Base-by-base conservation (phyloP, 2,888 invertebrate species). In the Hyles lineata region DNA sequence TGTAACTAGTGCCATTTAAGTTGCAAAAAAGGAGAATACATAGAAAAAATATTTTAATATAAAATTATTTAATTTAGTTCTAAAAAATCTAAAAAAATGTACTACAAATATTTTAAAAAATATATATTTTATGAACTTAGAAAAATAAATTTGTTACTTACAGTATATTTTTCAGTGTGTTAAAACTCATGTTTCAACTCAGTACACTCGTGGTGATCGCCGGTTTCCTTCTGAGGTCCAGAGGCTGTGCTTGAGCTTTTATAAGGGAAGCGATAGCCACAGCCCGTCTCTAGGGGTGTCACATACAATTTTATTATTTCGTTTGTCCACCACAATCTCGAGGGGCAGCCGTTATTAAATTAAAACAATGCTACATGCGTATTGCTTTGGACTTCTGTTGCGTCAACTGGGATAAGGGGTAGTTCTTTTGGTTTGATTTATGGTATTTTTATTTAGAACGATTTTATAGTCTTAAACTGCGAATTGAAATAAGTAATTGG, bases 301-400 rank as follows among this genome's bases (percentile, higher is more conserved):
- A 76, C 82, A 81, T 82, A 77, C 74, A 85, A 88, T 90, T 82
- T 79, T 80, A 81, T 85, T 88, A 89, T 86, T 88, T 86, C 82
- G 82, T 86, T 85, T 85, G 81, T 88, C 82, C 76, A 79, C 80
- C 78, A 79, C 79, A 79, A 85, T 80, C 75, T 76, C 76, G 83
- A 80, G 90, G 85, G 83, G 70, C 70, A 88, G 86, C 89, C 83
- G 90, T 92, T 94, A 94, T 94, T 93, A 92, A 92, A 94, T 94
- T 94, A 93, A 91, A 93, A 92, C 91, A 92, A 86, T 87, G 88
- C 85, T 84, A 71, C 82, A 81, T 80, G 82, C 83, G 85, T 86
- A 92, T 92, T 91, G 89, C 86, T 89, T 84, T 85, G 85, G 91
- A 90, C 89, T 84, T 85, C 69, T 82, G 81, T 80, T 88, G 80